Conservation (phyloP, 2,888 invertebrate species). For the Euzetes globulus region DNA sequence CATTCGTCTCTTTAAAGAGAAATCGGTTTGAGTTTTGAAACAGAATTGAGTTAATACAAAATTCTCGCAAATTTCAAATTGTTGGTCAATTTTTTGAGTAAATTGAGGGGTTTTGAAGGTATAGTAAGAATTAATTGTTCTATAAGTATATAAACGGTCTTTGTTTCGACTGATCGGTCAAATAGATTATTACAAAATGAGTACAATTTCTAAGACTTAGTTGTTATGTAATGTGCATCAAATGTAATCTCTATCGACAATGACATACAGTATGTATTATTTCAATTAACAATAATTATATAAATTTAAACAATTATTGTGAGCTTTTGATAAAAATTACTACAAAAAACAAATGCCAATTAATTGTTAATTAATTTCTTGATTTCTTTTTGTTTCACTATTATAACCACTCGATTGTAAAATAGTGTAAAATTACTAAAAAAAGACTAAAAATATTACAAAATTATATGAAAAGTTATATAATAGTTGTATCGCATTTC, state of each 20-base stretch:
- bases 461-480: background rate
- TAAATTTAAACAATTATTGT: background rate
- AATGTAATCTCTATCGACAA: slow-evolving; percentile 16
- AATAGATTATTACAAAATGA: slow-evolving; percentile 3
- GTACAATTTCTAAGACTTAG: slow-evolving; percentile 11
- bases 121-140: background rate
- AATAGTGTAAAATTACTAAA: slow-evolving; percentile 21
- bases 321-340: slow-evolving; percentile 26
- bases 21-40: background rate
- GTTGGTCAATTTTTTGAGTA: background rate
- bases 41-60: background rate
- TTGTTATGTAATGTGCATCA: slow-evolving; percentile 10
- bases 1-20: too few relatives aligned
- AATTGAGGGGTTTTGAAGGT: slow-evolving; percentile 10
- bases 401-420: slow-evolving; percentile 24
- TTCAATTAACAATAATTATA: slow-evolving; percentile 22
- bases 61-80: background rate
- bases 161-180: background rate
- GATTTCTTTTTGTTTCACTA: background rate
- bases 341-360: slow-evolving; percentile 24
- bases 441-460: background rate
- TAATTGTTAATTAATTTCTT: slow-evolving; percentile 6
- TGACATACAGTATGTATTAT: background rate
- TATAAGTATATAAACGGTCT: background rate
- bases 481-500: slow-evolving; percentile 5